These are phyloP conservation scores for Lepidocyrtoides sp. DNA, from an alignment of 2,888 invertebrate genomes.

Conservation along the genomic window DNA sequence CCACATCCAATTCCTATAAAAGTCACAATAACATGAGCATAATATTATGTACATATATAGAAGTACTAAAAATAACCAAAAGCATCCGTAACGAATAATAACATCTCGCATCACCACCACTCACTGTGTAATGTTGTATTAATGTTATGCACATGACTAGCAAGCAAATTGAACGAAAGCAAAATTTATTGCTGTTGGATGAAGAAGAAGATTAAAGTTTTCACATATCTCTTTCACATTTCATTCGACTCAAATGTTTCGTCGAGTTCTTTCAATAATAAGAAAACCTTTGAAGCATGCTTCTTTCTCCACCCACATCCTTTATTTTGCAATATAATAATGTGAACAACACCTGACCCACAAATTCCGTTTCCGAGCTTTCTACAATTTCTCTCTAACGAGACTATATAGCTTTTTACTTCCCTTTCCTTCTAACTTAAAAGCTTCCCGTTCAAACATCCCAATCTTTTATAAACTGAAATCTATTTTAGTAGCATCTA, in stretches of 20 bases:
- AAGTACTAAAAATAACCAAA: neutral
- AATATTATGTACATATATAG: neutral
- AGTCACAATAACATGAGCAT: too few species aligned
- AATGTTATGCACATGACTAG: neutral
- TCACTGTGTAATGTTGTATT: neutral
- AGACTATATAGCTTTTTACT: neutral
- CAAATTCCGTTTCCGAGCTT: neutral
- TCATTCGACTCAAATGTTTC: too few species aligned
- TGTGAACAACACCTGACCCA: neutral
- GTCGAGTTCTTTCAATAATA: neutral
- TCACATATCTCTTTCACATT: neutral
- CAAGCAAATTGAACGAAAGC: neutral
- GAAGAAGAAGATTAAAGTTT: neutral
- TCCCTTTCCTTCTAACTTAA: neutral
- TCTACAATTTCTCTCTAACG: neutral
- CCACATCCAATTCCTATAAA: slow-evolving; percentile 82
- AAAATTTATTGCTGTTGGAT: neutral
- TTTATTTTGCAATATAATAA: neutral
- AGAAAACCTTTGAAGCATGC: neutral
- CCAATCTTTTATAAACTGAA: neutral
- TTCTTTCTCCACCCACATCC: neutral
- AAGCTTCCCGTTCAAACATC: neutral
- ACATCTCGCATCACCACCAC: too few species aligned
- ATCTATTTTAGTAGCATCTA: too few species aligned
- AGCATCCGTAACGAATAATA: too few species aligned